Conservation (phyloP, 2,888 invertebrate species). For the Drosophila formosana region DNA sequence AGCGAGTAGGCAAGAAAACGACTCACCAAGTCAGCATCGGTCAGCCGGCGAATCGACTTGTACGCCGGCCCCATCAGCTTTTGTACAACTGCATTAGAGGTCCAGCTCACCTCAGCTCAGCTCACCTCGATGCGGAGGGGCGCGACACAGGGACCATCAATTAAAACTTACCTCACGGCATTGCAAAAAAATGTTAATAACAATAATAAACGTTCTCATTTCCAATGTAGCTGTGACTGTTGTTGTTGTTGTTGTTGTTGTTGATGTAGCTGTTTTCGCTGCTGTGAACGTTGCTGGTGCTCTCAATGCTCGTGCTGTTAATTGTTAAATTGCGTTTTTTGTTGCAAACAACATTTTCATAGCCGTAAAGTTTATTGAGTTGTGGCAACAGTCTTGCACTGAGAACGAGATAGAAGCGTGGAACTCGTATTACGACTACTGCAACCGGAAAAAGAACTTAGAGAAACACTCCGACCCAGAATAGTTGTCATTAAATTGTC, state of each 20-base stretch:
- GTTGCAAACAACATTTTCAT: constrained; percentile 77
- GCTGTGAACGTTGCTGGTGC: constrained; percentile 19
- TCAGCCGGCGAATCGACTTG: constrained; percentile 15
- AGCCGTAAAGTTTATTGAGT: constrained; percentile 77
- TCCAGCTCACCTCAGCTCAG: constrained; percentile 4
- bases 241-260: constrained; percentile 15
- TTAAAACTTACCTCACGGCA: constrained; percentile 76
- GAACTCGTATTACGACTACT: constrained; percentile 10
- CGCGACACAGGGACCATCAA: constrained; percentile 66
- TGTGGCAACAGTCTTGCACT: constrained; percentile 52
- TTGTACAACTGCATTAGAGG: constrained; percentile 81
- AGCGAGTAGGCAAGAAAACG: constrained; percentile 60
- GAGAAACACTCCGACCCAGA: constrained; percentile 38
- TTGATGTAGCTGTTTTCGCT: constrained; percentile 20
- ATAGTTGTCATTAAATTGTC: constrained; percentile 80
- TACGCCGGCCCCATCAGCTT: constrained; percentile 63
- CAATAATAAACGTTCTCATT: constrained; percentile 74
- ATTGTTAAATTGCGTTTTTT: constrained; percentile 81
- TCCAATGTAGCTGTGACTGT: constrained; percentile 29
- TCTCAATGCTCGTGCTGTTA: constrained; percentile 70
- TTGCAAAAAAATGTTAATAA: constrained; percentile 77
- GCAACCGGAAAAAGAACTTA: constrained; percentile 2
- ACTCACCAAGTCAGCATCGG: constrained; percentile 8
- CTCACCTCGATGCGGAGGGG: constrained; percentile 1
- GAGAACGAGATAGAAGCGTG: not conserved